Evolutionary conservation across 2,797 vertebrate genomes (phyloP).

Genomic region (Nothura maculosa): DNA sequence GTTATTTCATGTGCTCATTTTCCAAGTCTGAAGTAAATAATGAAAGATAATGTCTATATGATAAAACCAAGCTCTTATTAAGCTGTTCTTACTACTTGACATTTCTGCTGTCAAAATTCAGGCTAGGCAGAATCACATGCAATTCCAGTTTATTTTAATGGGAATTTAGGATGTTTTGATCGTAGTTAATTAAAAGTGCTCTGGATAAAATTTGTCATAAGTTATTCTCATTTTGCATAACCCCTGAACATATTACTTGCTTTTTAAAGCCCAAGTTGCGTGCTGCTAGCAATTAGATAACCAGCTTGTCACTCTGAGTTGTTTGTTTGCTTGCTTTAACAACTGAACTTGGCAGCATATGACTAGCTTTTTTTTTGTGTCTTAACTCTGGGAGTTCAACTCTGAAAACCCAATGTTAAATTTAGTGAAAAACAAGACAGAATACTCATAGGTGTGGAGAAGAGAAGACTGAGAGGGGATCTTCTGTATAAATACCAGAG

Average conservation of each 20-base stretch:
- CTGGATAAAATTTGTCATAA: background rate
- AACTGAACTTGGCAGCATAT: background rate
- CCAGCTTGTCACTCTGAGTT: background rate
- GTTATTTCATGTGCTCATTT: background rate
- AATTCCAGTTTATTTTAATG: conserved; percentile 44
- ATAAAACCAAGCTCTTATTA: background rate
- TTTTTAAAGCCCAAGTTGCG: background rate
- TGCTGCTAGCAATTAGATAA: conserved; percentile 35
- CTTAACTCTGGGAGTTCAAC: background rate
- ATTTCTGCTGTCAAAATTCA: background rate
- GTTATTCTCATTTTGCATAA: conserved; percentile 36
- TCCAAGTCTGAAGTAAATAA: background rate
- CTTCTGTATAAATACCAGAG: too few relatives aligned
- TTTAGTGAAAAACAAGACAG: background rate
- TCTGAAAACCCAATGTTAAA: background rate
- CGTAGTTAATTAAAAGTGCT: background rate
- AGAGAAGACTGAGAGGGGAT: too few relatives aligned
- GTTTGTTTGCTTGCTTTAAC: background rate
- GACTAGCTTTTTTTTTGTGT: background rate
- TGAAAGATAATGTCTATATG: background rate
- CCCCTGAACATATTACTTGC: background rate
- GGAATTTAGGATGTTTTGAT: conserved; percentile 26
- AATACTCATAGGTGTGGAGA: background rate
- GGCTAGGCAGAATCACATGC: background rate
- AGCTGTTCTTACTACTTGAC: background rate